These are phyloP conservation scores for Plutomurus gul DNA, from an alignment of 1,140 invertebrate species.

Conservation along the genomic window DNA sequence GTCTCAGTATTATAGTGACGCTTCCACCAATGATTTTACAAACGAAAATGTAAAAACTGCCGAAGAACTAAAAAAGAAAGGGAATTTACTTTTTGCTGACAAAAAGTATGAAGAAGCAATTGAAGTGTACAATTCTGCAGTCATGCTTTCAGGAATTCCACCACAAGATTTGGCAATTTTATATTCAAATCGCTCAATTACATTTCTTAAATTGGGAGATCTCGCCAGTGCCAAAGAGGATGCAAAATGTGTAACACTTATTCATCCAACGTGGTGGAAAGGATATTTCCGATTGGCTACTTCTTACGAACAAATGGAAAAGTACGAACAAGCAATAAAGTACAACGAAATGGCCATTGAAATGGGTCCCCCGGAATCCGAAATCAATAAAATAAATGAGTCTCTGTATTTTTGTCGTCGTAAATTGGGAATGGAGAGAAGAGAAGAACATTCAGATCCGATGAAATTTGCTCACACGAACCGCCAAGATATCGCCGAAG, in stretches of 20 bases:
- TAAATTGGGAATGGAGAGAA: background rate
- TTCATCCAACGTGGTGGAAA: slow-evolving; percentile 19
- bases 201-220: background rate
- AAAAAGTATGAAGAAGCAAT: slow-evolving; percentile 16
- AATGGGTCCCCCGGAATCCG: background rate
- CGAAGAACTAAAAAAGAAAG: slow-evolving; percentile 23
- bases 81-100: background rate
- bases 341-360: background rate
- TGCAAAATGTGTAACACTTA: background rate
- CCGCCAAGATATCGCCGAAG: background rate
- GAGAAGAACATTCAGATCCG: slow-evolving; percentile 37
- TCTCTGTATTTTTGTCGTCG: background rate
- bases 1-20: background rate
- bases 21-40: background rate
- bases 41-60: background rate
- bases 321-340: slow-evolving; percentile 16
- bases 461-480: background rate
- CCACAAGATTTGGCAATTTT: slow-evolving; percentile 4
- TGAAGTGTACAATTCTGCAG: slow-evolving; percentile 24
- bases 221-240: background rate
- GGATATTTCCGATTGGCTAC: slow-evolving; percentile 21
- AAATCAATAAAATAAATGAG: background rate
- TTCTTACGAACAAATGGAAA: background rate
- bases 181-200: slow-evolving; percentile 42
- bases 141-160: background rate